Percentiles rank a stretch among this genome's conserved stretches.
phyloP scores from a whole-genome alignment of 2,113 vertebrate genomes.

The Struthidea cinerea region DNA sequence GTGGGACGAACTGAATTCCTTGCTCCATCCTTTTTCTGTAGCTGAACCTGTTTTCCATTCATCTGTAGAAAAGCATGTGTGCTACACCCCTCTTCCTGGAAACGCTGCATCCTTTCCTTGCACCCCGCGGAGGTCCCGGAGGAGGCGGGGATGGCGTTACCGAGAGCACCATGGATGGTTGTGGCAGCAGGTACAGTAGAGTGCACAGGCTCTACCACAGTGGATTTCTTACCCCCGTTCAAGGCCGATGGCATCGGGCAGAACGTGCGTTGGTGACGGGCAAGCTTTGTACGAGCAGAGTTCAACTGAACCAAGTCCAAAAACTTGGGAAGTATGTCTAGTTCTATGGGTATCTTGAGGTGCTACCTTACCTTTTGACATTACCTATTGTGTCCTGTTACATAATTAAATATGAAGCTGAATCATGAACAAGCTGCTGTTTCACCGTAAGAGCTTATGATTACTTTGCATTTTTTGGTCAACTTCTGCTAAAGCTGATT shows the following conservation, averaged over 20 bases:
- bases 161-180: neutral
- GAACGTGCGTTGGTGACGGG: rapidly evolving
- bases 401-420: neutral
- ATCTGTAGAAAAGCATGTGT: rapidly evolving
- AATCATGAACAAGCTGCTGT: neutral
- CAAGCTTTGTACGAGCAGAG: neutral
- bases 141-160: rapidly evolving
- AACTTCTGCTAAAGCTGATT: conserved; percentile 29
- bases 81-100: neutral
- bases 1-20: neutral
- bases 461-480: conserved; percentile 21
- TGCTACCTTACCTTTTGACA: neutral
- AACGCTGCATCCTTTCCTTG: neutral
- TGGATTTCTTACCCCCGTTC: neutral
- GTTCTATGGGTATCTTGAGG: neutral
- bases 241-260: neutral
- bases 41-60: neutral
- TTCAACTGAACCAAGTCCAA: neutral
- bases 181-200: neutral
- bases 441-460: neutral
- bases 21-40: neutral
- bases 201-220: neutral
- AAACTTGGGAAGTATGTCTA: neutral
- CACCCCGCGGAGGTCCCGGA: rapidly evolving
- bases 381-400: neutral